Percentiles rank a stretch among this genome's conserved stretches.
phyloP scores from a whole-genome alignment of 2,888 invertebrate species.

The Tromatobia lineatoria region DNA sequence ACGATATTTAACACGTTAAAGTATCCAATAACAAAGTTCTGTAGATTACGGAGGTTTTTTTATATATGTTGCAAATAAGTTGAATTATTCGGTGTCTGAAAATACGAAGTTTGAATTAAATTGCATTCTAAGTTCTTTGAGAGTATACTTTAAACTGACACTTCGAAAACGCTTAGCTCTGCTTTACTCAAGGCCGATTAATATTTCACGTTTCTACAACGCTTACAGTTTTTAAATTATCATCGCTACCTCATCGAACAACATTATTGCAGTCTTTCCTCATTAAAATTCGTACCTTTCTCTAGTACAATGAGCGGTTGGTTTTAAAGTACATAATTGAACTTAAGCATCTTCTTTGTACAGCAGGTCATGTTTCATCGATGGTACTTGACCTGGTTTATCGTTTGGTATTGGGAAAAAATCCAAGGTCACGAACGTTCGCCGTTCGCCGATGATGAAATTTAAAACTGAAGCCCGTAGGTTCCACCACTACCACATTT shows the following conservation, averaged over 20 bases:
- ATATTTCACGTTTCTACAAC: too few relatives aligned
- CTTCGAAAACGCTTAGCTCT: too few relatives aligned
- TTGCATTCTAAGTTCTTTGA: too few relatives aligned
- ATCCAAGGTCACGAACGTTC: background rate
- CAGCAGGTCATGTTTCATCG: background rate
- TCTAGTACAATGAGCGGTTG: background rate
- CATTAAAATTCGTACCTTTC: background rate
- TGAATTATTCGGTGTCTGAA: too few relatives aligned
- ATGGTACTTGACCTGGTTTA: constrained; percentile 7
- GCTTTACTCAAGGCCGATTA: too few relatives aligned
- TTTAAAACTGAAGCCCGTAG: background rate
- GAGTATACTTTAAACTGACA: too few relatives aligned
- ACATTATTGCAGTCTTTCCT: background rate
- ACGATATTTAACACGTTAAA: too few relatives aligned
- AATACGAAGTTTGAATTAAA: too few relatives aligned
- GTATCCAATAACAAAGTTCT: too few relatives aligned
- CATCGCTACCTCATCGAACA: background rate
- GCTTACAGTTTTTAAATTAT: too few relatives aligned
- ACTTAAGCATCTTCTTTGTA: background rate
- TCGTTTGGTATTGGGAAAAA: background rate
- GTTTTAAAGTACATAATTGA: background rate
- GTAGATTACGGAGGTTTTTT: too few relatives aligned
- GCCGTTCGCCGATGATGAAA: background rate
- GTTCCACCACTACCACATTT: background rate
- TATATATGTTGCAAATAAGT: too few relatives aligned